These are phyloP conservation scores for Salvelinus sp. DNA, from an alignment of 2,113 vertebrate species.

Conservation along the genomic window DNA sequence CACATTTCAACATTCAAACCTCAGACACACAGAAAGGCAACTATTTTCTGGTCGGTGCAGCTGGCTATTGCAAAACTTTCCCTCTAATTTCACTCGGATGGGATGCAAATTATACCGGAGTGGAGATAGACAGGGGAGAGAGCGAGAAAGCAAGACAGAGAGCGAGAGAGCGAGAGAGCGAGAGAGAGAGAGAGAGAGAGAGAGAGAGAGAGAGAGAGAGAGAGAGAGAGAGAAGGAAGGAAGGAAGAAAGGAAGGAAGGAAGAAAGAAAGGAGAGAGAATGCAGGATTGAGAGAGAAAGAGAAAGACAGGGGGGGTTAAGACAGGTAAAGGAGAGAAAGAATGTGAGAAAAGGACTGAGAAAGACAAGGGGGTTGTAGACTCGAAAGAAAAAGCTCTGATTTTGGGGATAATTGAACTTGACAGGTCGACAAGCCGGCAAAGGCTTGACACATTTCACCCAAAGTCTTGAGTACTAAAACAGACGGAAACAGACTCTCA, in stretches of 20 bases:
- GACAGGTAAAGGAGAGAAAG: too few species aligned
- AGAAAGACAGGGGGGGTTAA: background rate
- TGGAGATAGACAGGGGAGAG: slow-evolving; percentile 3
- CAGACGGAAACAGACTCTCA: slow-evolving; percentile 43
- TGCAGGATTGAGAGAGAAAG: background rate
- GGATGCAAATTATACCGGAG: slow-evolving; percentile 31
- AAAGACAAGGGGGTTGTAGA: background rate
- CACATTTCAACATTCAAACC: slow-evolving; percentile 30
- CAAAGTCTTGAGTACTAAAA: slow-evolving; percentile 50
- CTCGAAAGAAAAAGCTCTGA: slow-evolving; percentile 39
- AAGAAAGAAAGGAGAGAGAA: background rate
- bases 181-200: background rate
- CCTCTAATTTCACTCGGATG: slow-evolving; percentile 18
- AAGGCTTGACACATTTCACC: slow-evolving; percentile 53
- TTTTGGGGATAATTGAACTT: slow-evolving; percentile 53
- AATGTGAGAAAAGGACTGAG: background rate
- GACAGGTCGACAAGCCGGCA: slow-evolving; percentile 55
- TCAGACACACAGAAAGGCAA: slow-evolving; percentile 2
- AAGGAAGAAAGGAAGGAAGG: too few species aligned
- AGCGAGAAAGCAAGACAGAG: background rate
- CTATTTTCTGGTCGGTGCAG: background rate
- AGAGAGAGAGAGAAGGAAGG: background rate
- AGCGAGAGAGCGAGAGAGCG: background rate
- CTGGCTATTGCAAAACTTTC: slow-evolving; percentile 10
- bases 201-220: background rate